Evolutionary conservation across 2,113 vertebrate genomes (phyloP), one percentile per base, ranked within the genome.

Genomic region (Oncorhynchus nerka): DNA sequence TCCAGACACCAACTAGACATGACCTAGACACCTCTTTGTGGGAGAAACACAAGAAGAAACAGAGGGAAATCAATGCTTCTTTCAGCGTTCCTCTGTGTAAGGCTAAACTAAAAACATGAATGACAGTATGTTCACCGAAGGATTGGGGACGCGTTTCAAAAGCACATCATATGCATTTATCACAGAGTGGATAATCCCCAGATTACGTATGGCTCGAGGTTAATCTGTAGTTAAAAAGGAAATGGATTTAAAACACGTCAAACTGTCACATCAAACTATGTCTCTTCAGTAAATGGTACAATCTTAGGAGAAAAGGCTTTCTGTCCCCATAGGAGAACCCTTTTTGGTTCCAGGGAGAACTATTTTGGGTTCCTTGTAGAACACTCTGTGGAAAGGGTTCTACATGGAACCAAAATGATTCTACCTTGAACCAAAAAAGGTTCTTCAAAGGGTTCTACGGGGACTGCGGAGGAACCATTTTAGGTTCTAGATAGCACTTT

Each of bases 161-260:
- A 86, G 79, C 80, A 81, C 85, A 83, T 81, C 90, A 89, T 91
- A 92, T 89, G 86, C 83, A 90, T 87, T 87, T 83, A 87, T 90
- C 87, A 88, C 74, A 71, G 87, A 89, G 81, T 89, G 86, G 86
- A 90, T 93, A 90, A 93, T 93, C 90, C 89, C 22, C 39, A 85
- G 83, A 91, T 87, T 55, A 15, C 5, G 28, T 28, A 55, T 3
- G 89, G 90, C 92, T 93, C 89, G 84, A 85, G 89, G 87, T 91
- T 93, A 93, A 93, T 28, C 28, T 28, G 28, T 86, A 6, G 78
- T 88, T 90, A 89, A 88, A 75, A 79, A 87, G 87, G 84, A 89
- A 87, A 88, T 84, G 81, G 81, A 88, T 88, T 87, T 81, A 78
- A 83, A 86, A 85, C 83, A 85, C 84, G 87, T 85, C 22, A 11